phyloP scores from a whole-genome alignment of 2,888 invertebrate genomes.

The Acholoe squamosa region DNA sequence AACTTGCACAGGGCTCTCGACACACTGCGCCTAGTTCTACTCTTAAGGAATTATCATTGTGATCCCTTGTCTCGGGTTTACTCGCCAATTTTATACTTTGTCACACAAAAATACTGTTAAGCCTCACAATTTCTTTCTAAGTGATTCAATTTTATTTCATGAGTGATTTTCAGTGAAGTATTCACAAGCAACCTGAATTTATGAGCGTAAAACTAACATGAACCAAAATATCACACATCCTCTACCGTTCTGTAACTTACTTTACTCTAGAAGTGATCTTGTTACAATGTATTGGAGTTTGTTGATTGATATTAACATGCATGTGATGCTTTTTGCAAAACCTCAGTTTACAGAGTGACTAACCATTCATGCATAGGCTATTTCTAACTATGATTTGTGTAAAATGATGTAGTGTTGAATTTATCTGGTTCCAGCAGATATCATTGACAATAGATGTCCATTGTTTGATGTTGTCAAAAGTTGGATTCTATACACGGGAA shows the following conservation, averaged over 20 bases:
- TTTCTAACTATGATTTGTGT: background rate
- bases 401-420: background rate
- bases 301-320: background rate
- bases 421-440: background rate
- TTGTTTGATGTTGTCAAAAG: constrained; percentile 22
- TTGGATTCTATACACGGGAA: background rate
- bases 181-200: too few species aligned
- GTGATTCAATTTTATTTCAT: too few species aligned
- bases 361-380: background rate
- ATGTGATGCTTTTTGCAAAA: background rate
- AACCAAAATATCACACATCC: too few species aligned
- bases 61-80: too few species aligned
- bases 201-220: too few species aligned
- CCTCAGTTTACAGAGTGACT: background rate
- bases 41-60: too few species aligned
- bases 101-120: too few species aligned
- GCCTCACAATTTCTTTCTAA: too few species aligned
- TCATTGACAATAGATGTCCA: background rate
- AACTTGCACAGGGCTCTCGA: background rate
- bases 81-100: too few species aligned
- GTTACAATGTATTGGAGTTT: background rate
- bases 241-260: too few species aligned
- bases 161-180: too few species aligned
- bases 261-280: background rate
- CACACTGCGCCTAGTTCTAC: too few species aligned